phyloP scores from a whole-genome alignment of 2,888 invertebrate genomes.

The Lochmaea crataegi region DNA sequence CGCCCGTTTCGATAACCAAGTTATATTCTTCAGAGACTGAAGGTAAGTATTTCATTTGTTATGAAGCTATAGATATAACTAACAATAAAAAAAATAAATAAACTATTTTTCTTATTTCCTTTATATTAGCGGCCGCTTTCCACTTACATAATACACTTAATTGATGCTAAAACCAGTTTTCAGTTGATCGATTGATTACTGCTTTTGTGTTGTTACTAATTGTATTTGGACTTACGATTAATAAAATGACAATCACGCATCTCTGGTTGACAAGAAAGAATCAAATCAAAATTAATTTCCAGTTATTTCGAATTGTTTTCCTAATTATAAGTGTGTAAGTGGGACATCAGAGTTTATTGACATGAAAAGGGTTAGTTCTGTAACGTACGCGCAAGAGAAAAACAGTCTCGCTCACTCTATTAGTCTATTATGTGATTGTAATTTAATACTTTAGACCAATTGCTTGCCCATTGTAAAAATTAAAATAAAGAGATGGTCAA shows the following conservation, averaged over 20 bases:
- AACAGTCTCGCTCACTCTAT: slow-evolving; percentile 24
- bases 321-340: slow-evolving; percentile 27
- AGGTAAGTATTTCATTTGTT: too few relatives aligned
- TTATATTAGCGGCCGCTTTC: too few relatives aligned
- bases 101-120: too few relatives aligned
- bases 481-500: slow-evolving; percentile 40
- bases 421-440: slow-evolving; percentile 35
- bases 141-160: too few relatives aligned
- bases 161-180: too few relatives aligned
- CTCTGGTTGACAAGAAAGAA: background rate
- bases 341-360: slow-evolving; percentile 32
- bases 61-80: too few relatives aligned
- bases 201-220: background rate
- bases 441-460: slow-evolving; percentile 41
- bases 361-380: slow-evolving; percentile 34
- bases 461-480: slow-evolving; percentile 36
- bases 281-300: background rate
- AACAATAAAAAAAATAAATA: too few relatives aligned
- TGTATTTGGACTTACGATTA: background rate
- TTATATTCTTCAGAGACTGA: too few relatives aligned
- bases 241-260: background rate
- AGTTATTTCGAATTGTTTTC: slow-evolving; percentile 22
- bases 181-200: too few relatives aligned
- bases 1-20: too few relatives aligned
- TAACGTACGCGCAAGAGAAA: slow-evolving; percentile 24